Conservation (phyloP, 2,113 vertebrate genomes). For the Lophius piscatorius region DNA sequence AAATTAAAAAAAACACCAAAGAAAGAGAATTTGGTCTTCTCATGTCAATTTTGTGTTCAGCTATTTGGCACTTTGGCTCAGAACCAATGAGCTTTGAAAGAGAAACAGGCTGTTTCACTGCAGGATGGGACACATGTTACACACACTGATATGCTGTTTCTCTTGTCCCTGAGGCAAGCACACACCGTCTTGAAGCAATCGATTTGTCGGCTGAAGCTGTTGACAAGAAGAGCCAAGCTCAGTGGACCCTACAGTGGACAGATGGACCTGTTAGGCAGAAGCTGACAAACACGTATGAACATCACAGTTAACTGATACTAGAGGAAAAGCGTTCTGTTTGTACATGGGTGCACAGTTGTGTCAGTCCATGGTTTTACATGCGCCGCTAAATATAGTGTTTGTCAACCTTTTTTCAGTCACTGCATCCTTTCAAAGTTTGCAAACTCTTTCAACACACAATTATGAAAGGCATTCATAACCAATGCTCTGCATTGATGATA, state of each 20-base stretch:
- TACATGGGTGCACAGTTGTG: no score
- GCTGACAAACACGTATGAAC: slow-evolving; percentile 17
- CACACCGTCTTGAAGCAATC: slow-evolving; percentile 31
- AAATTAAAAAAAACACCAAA: slow-evolving; percentile 9
- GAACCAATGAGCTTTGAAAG: slow-evolving; percentile 25
- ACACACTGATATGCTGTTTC: slow-evolving; percentile 8
- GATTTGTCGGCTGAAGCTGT: slow-evolving; percentile 46
- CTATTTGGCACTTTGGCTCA: slow-evolving; percentile 28
- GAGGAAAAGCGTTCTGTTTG: no score
- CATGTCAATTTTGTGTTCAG: slow-evolving; percentile 13
- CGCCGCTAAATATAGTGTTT: no score
- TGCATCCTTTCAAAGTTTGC: no score
- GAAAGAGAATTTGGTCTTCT: slow-evolving; percentile 10
- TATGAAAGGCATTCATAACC: no score
- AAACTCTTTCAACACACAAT: no score
- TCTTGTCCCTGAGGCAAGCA: slow-evolving; percentile 22
- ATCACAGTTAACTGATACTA: not conserved
- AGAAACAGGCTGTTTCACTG: slow-evolving; percentile 23
- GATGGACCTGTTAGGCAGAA: slow-evolving; percentile 53
- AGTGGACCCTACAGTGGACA: slow-evolving; percentile 33
- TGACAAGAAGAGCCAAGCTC: slow-evolving; percentile 36
- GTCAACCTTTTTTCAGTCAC: no score
- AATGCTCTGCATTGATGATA: no score
- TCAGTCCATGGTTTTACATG: no score
- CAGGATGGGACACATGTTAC: slow-evolving; percentile 21